Conservation (phyloP, 2,888 invertebrate genomes). For the Ischnura elegans region DNA sequence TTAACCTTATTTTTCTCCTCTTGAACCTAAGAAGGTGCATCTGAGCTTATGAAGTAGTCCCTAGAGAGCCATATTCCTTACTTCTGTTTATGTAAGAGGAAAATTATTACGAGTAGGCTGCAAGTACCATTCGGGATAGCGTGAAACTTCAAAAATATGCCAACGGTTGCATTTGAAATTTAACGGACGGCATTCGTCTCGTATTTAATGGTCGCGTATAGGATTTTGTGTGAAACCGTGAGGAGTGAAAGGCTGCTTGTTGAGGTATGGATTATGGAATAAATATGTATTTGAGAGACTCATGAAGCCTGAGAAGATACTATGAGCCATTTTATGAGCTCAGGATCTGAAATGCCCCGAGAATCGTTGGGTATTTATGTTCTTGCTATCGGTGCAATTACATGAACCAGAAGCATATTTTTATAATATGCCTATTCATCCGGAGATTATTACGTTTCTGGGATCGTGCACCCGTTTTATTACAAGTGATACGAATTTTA, state of each 20-base stretch:
- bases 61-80: background rate
- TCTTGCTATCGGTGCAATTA: too few species aligned
- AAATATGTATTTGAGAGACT: background rate
- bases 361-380: too few species aligned
- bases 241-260: background rate
- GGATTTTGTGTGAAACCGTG: background rate
- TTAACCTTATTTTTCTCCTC: background rate
- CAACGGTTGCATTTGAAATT: background rate
- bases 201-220: background rate
- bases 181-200: background rate
- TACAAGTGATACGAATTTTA: too few species aligned
- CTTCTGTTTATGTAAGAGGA: background rate
- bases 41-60: background rate
- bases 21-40: background rate
- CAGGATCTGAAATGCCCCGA: too few species aligned
- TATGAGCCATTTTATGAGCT: too few species aligned
- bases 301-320: background rate
- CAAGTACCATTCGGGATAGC: background rate
- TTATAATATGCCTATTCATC: too few species aligned
- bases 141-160: slow-evolving; percentile 11
- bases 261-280: background rate
- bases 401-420: too few species aligned
- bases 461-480: too few species aligned
- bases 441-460: too few species aligned
- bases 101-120: background rate